These are phyloP conservation scores for Corapipo altera DNA, from an alignment of 2,113 vertebrate genomes.

Conservation along the genomic window DNA sequence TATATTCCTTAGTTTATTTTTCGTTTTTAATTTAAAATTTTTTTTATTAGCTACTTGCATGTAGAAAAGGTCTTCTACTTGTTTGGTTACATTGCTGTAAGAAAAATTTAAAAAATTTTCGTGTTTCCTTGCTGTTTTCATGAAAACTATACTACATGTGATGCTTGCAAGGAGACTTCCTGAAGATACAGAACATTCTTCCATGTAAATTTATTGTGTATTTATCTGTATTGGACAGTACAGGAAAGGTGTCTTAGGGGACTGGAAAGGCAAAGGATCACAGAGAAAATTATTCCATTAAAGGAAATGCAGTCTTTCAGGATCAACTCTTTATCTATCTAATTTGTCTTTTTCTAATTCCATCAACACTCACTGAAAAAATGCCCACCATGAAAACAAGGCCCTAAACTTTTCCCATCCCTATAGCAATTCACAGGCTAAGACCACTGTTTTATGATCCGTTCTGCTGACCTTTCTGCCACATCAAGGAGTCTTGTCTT, in stretches of 20 bases:
- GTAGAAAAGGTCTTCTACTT: not conserved
- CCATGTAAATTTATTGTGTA: not conserved
- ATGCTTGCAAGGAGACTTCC: not conserved
- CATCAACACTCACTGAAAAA: not conserved
- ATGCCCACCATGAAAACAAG: not conserved
- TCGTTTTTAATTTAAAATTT: not conserved
- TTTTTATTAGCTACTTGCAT: not conserved
- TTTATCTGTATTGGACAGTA: not conserved
- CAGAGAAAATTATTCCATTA: not conserved
- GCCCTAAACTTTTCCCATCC: not conserved
- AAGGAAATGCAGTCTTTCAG: not conserved
- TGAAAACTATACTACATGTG: not conserved
- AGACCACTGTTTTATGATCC: not conserved
- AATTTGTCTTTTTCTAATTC: not conserved
- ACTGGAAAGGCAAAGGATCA: not conserved
- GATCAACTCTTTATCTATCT: not conserved
- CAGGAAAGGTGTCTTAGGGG: not conserved
- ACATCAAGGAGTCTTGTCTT: not conserved
- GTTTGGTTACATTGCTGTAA: not conserved
- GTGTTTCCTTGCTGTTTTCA: not conserved
- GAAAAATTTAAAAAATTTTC: not conserved
- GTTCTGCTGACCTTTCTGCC: not conserved
- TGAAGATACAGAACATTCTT: not conserved
- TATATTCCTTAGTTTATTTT: not conserved
- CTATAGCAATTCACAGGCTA: not conserved